Percentiles rank a stretch among this genome's conserved stretches.
phyloP scores from a whole-genome alignment of 2,113 vertebrate genomes.

The Ochotona princeps region DNA sequence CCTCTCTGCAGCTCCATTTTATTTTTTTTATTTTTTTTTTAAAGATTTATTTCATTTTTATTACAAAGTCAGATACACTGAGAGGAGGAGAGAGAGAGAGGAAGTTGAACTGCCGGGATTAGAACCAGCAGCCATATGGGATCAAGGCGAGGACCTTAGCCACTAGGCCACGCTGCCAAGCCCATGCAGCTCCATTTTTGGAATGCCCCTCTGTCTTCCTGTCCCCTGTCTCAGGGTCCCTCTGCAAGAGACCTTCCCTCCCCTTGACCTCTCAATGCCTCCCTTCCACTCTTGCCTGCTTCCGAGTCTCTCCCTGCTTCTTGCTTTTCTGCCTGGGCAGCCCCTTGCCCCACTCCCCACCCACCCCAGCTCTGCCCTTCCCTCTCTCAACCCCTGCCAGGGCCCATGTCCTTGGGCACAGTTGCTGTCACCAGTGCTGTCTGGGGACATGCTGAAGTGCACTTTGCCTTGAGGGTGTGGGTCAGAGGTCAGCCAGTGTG shows the following conservation, averaged over 20 bases:
- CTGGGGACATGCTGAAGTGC: neutral
- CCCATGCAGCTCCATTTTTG: too few relatives aligned
- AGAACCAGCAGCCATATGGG: too few relatives aligned
- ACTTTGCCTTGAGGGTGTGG: neutral
- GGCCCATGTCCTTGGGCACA: neutral
- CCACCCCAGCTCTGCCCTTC: neutral
- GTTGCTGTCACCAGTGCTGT: neutral
- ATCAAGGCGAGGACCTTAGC: too few relatives aligned
- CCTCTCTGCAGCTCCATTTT: neutral
- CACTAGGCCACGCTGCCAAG: too few relatives aligned
- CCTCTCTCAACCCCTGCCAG: neutral
- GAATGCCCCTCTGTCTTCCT: neutral
- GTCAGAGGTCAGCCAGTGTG: neutral
- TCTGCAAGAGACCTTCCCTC: neutral
- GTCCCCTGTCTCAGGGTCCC: rapidly evolving
- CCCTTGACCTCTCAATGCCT: too few relatives aligned
- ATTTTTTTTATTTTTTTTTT: too few relatives aligned
- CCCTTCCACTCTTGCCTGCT: neutral
- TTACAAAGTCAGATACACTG: too few relatives aligned
- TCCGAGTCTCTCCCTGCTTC: neutral
- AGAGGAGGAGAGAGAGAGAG: too few relatives aligned
- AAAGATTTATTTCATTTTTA: too few relatives aligned
- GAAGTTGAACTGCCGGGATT: too few relatives aligned
- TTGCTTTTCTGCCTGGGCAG: neutral
- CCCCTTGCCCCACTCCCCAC: too few relatives aligned